phyloP scores from a whole-genome alignment of 64 coral and sea anemone genomes.

The Porites australiensis region DNA sequence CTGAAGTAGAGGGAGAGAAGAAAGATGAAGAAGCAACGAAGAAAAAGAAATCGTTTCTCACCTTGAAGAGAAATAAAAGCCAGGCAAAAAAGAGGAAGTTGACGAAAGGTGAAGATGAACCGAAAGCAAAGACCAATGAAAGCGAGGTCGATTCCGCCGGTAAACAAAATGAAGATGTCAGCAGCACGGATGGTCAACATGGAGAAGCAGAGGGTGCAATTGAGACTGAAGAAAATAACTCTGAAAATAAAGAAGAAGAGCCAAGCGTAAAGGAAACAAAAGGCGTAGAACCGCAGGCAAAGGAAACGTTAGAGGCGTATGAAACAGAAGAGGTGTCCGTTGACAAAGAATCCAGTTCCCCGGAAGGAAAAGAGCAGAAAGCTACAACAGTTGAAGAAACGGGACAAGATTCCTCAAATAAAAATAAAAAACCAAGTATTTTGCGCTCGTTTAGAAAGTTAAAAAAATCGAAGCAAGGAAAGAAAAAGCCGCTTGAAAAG shows the following conservation, averaged over 20 bases:
- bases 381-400: not conserved
- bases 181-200: not conserved
- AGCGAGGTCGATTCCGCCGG: not conserved
- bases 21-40: not conserved
- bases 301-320: not conserved
- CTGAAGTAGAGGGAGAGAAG: not conserved
- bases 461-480: not conserved
- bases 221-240: not conserved
- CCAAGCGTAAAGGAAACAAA: not conserved
- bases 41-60: constrained; percentile 4
- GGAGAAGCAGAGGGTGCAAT: not conserved
- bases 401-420: not conserved
- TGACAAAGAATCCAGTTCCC: not conserved
- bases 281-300: not conserved
- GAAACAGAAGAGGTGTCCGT: not conserved
- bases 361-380: not conserved
- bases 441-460: constrained; percentile 38
- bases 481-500: not conserved
- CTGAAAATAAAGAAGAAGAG: not conserved
- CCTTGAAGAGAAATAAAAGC: constrained; percentile 3
- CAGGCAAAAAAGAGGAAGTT: not conserved
- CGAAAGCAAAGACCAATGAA: not conserved
- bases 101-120: not conserved
- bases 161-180: not conserved
- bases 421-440: constrained; percentile 7